Conservation (phyloP, 2,888 invertebrate species). For the Leucophora obtusa region DNA sequence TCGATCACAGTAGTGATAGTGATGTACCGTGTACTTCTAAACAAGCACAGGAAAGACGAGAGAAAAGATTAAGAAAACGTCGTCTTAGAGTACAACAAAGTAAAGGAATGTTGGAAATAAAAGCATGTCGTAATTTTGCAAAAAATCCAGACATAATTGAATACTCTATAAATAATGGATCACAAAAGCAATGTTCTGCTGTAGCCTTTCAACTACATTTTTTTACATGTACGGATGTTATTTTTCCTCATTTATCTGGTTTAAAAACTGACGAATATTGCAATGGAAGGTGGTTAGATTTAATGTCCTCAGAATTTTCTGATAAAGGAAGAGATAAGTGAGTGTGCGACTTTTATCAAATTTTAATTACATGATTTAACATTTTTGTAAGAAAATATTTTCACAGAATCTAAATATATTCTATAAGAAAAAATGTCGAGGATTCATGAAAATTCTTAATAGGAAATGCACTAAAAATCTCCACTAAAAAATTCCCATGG, state of each 20-base stretch:
- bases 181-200: conserved; percentile 4
- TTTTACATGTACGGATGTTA: conserved; percentile 53
- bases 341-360: not conserved
- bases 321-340: conserved; percentile 22
- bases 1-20: conserved; percentile 49
- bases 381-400: no score
- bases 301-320: conserved; percentile 33
- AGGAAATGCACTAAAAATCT: no score
- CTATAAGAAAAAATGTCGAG: no score
- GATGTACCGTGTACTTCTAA: conserved; percentile 51
- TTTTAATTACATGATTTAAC: no score
- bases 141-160: conserved; percentile 39
- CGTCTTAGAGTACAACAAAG: conserved; percentile 1
- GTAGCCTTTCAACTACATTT: conserved; percentile 41
- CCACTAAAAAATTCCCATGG: no score
- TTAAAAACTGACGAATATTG: conserved; percentile 40
- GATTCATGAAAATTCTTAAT: no score
- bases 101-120: not conserved
- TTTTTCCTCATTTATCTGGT: conserved; percentile 47
- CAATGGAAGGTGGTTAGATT: conserved; percentile 50
- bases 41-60: conserved; percentile 6
- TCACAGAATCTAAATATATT: no score
- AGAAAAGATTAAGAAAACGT: not conserved
- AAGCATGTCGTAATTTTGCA: conserved; percentile 48
- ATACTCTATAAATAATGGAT: conserved; percentile 24